Base-by-base conservation (phyloP, 2,888 invertebrate genomes). In the Didymodactylos carnosus region DNA sequence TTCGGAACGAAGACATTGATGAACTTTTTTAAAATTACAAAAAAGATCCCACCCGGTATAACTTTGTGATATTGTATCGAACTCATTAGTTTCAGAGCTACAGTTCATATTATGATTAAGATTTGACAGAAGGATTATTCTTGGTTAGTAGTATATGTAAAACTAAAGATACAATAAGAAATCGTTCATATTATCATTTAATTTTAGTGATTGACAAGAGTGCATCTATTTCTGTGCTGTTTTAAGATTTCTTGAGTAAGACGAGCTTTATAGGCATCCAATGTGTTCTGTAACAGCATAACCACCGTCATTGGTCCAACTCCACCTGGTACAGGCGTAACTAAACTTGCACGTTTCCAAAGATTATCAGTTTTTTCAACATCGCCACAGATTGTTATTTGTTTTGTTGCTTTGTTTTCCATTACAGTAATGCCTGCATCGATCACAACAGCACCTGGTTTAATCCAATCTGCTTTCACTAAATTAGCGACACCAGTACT, bases 291-390 rank as follows among this genome's bases (percentile, higher is more conserved):
- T 25, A 86, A 80, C 75, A 86, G 78, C 94, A 95, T 95, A 25
- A 94, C 94, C 2, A 87, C 98, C 0, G 98, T 99, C 94, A 99
- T 95, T 25, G 97, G 98, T 0, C 97, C 98, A 76, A 98, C 97
- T 76, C 98, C 98, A 14, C 86, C 86, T 23, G 86, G 86, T 71
- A 95, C 95, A 7, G 95, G 94, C 35, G 95, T 95, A 79, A 95
- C 91, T 84, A 88, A 88, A n/a, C 62, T 43, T 14, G 73, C 73
- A 14, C 69, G 43, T 27, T 73, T 73, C 43, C 43, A 43, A 16
- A n/a, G 69, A 4, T 51, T 43, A 70, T 70, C 70, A 69, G 41
- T 46, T n/a, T 70, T 46, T 23, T 73, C 73, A 46, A 73, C 73
- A 46, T 73, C 73, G n/a, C 73, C 73, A 19, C 46, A 46, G 19